A percentile compares a stretch with the other conserved stretches of the same genome.
Evolutionary conservation across 2,797 vertebrate species (phyloP).

Genomic region (Bovichtus diacanthus): DNA sequence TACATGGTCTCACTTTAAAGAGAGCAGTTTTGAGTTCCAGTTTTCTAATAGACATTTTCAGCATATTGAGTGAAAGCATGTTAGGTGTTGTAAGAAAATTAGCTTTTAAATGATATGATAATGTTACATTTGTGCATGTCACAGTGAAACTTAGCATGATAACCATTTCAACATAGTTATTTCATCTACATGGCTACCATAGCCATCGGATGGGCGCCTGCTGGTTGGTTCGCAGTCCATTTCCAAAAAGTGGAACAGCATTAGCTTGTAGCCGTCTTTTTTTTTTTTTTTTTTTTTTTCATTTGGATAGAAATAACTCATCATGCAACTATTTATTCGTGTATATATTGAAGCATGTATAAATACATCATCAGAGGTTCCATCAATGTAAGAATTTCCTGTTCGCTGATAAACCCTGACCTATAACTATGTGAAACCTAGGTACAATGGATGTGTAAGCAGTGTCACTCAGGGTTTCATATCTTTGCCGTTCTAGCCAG

Average conservation of each 20-base stretch:
- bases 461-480: conserved; percentile 23
- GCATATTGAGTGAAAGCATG: conserved; percentile 1
- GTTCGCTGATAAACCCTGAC: conserved; percentile 34
- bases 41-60: conserved; percentile 7
- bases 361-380: conserved; percentile 16
- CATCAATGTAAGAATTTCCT: neutral
- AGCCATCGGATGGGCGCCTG: conserved; percentile 13
- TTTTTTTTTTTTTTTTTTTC: neutral
- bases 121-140: conserved; percentile 39
- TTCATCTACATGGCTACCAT: conserved; percentile 43
- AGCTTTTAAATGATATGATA: conserved; percentile 25
- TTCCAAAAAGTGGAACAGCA: conserved; percentile 41
- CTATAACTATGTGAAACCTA: conserved; percentile 36
- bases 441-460: conserved; percentile 25
- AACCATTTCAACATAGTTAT: conserved; percentile 26
- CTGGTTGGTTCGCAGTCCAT: conserved; percentile 15
- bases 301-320: conserved; percentile 42
- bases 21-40: neutral
- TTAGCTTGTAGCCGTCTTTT: conserved; percentile 36
- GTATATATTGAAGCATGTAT: conserved; percentile 21
- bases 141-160: conserved; percentile 38
- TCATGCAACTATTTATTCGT: conserved; percentile 33
- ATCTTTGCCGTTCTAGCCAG: conserved; percentile 26
- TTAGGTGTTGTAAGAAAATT: conserved; percentile 24
- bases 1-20: neutral